Base-by-base conservation (phyloP, 2,888 invertebrate species). In the Therioaphis trifolii region DNA sequence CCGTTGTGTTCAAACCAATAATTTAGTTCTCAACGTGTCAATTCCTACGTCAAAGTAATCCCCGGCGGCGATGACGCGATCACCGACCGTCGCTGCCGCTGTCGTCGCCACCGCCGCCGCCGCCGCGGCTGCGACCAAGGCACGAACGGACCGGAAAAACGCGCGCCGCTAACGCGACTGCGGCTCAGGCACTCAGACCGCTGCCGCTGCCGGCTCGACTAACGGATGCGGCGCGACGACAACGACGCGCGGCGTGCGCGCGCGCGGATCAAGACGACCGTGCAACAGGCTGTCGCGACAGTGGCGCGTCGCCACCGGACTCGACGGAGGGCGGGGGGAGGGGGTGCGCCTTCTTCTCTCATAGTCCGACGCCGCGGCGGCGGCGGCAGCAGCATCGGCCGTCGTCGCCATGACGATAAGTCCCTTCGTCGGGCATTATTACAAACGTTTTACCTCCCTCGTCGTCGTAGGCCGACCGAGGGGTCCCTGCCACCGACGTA, bases 271-370 rank as follows among this genome's bases (percentile, higher is more conserved):
- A 4, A 14, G 55, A 29, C 24, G 52, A 21, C 0, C 18, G 40
- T 52, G 82, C 82, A 82, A 82, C 82, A 82, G 82, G 82, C 82
- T 21, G 49, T 63, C n/a, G 74, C 82, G 74, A 82, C 52, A 9
- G 74, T 82, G 52, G 82, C 82, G 82, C 82, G n/a, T n/a, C n/a
- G n/a, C n/a, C n/a, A n/a, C n/a, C n/a, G n/a, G n/a, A n/a, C n/a
- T n/a, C n/a, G n/a, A n/a, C n/a, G n/a, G n/a, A n/a, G n/a, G n/a
- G n/a, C n/a, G n/a, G n/a, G 27, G n/a, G 24, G 9, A 58, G 12
- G 35, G 35, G 35, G 7, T 35, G 35, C 35, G 35, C 35, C 4
- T 7, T 35, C 7, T 35, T 35, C 35, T 3, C 35, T 7, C 3
- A 7, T 7, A 3, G 4, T 3, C 35, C 3, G 35, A 3, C 35